Evolutionary conservation across 2,888 invertebrate species (phyloP), one percentile per base, ranked within the genome.

Genomic region (Spodoptera exigua): DNA sequence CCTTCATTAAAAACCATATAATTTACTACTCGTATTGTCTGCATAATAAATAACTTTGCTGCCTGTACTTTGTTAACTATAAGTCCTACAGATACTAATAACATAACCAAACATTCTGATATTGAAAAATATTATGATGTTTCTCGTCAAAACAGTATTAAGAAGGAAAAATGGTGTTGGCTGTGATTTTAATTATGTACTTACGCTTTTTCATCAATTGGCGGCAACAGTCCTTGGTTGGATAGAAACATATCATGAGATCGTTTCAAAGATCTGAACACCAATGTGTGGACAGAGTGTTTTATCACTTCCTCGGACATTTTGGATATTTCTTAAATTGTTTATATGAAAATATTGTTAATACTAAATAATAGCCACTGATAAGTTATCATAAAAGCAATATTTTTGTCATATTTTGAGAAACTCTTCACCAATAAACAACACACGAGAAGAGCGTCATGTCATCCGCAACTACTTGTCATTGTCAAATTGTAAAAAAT

Each of bases 221-320:
- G 96, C 3, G 99, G 98, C 53, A 98, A 91, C 65, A 96, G 92
- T 18, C 97, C 97, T 86, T 99, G 98, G 87, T 99, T 98, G 12
- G 97, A 96, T 45, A 99, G 94, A 89, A 99, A 99, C 97, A 99
- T 97, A 90, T 99, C 99, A 88, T 99, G 99, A 0, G 99, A 98
- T 83, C 99, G 95, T 90, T 99, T 99, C 70, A 99, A 90, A 7
- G 99, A 99, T 74, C 99, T 96, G 88, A 99, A 99, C 70, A 99
- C 99, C 68, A 99, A 93, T 0, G 99, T 99, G 87, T 99, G 99
- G 0, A 99, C 99, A 4, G 99, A 99, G 92, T 99, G 99, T 80
- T 98, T 97, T 85, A 99, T 99, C 10, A 99, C 99, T 80, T 98
- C 98, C 92, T 97, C 96, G 78, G 95, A 93, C 94, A 95, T 95